phyloP scores from a whole-genome alignment of 2,113 vertebrate genomes.

The Passer montanus region DNA sequence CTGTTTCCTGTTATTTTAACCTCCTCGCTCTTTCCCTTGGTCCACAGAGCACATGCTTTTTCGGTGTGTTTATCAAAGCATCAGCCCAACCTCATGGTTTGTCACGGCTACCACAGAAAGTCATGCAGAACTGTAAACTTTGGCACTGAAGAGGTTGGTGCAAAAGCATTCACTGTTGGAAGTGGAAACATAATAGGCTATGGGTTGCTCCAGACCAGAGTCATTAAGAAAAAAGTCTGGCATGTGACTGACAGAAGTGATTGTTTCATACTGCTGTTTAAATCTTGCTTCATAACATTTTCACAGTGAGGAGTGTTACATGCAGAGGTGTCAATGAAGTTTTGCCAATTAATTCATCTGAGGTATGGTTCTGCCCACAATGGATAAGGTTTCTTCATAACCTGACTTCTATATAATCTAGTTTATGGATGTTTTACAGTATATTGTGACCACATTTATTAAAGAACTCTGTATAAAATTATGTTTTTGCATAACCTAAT shows the following conservation, averaged over 20 bases:
- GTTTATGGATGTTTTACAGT: not conserved
- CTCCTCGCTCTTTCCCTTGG: not conserved
- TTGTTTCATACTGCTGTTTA: not conserved
- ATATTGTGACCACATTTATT: not conserved
- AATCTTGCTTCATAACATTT: not conserved
- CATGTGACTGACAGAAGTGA: not conserved
- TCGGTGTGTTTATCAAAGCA: not conserved
- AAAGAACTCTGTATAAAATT: not conserved
- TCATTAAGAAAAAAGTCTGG: not conserved
- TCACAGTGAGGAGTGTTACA: not conserved
- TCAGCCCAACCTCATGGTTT: not conserved
- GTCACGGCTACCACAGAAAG: fast-evolving
- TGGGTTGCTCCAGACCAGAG: not conserved
- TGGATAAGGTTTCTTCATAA: not conserved
- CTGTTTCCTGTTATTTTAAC: not conserved
- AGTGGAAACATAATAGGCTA: not conserved
- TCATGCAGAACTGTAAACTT: not conserved
- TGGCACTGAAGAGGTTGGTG: not conserved
- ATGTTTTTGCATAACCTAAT: not conserved
- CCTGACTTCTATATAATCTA: not conserved
- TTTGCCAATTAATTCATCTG: not conserved
- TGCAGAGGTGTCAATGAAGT: not conserved
- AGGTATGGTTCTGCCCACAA: not conserved
- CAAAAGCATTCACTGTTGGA: not conserved
- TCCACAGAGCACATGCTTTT: not conserved